phyloP scores from a whole-genome alignment of 37 sponge, comb jelly and placozoan genomes.

The Hormiphora californensis region DNA sequence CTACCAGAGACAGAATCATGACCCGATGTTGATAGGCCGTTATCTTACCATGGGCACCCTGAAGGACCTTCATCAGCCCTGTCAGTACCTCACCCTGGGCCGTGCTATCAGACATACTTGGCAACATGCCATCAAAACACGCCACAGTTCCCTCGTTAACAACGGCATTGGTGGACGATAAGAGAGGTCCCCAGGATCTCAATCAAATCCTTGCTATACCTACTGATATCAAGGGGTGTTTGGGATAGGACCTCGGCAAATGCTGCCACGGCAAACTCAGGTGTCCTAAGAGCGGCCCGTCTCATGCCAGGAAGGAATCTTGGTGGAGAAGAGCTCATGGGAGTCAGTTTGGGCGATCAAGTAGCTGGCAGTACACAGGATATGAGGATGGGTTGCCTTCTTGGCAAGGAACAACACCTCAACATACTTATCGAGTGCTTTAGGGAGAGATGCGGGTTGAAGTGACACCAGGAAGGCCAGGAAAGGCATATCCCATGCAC shows the following conservation, averaged over 20 bases:
- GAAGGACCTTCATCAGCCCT: neutral
- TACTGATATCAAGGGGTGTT: neutral
- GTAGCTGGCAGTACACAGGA: neutral
- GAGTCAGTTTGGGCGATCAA: slow-evolving; percentile 8
- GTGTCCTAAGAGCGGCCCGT: slow-evolving; percentile 1
- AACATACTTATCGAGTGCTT: slow-evolving; percentile 29
- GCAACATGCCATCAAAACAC: neutral
- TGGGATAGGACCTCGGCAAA: neutral
- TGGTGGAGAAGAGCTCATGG: neutral
- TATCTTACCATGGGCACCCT: slow-evolving; percentile 35
- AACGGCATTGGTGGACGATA: neutral
- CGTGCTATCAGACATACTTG: slow-evolving; percentile 12
- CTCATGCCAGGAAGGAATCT: slow-evolving; percentile 23
- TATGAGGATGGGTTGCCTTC: neutral
- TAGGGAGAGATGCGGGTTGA: neutral
- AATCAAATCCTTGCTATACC: slow-evolving; percentile 32
- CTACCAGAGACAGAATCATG: neutral
- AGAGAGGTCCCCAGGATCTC: neutral
- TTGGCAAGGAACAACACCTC: slow-evolving; percentile 50
- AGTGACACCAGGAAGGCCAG: slow-evolving; percentile 1
- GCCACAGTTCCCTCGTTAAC: neutral
- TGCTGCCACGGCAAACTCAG: slow-evolving; percentile 13
- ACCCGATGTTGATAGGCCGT: slow-evolving; percentile 47
- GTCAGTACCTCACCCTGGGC: neutral
- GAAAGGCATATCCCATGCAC: slow-evolving; percentile 7